These are phyloP conservation scores for Valencia hispanica DNA, from an alignment of 2,797 vertebrate genomes.

Conservation along the genomic window DNA sequence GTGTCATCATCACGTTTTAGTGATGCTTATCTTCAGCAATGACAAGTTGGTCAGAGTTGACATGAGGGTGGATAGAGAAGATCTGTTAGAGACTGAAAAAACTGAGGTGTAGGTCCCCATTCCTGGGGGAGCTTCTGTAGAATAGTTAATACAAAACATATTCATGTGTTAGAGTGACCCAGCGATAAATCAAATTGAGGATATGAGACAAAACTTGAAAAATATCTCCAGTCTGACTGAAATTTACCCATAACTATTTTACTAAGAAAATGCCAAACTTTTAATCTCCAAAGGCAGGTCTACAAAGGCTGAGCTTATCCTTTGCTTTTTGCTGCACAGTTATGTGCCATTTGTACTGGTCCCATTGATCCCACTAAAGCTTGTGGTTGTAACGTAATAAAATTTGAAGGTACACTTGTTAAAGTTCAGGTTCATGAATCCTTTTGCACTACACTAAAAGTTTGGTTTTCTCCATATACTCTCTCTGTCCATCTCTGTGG, in stretches of 20 bases:
- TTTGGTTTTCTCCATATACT: conserved; percentile 16
- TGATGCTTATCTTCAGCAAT: neutral
- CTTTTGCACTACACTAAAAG: neutral
- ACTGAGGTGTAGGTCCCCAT: neutral
- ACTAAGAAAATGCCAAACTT: neutral
- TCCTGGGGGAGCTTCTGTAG: neutral
- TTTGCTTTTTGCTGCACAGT: neutral
- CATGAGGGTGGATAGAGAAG: neutral
- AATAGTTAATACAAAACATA: neutral
- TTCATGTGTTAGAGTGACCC: neutral
- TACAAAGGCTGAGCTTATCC: neutral
- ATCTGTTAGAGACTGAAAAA: neutral
- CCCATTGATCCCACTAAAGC: neutral
- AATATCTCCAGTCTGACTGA: neutral
- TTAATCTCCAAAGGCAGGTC: neutral
- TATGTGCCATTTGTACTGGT: neutral
- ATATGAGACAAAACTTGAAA: neutral
- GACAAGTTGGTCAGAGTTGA: neutral
- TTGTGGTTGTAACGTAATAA: neutral
- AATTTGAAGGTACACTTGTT: neutral
- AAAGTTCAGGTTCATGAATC: no score
- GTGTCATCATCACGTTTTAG: neutral
- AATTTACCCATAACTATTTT: neutral
- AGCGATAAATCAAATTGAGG: neutral
- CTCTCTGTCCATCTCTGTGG: conserved; percentile 42